Conservation (phyloP, 2,888 invertebrate species). For the Mongoloraphidia duomilia region DNA sequence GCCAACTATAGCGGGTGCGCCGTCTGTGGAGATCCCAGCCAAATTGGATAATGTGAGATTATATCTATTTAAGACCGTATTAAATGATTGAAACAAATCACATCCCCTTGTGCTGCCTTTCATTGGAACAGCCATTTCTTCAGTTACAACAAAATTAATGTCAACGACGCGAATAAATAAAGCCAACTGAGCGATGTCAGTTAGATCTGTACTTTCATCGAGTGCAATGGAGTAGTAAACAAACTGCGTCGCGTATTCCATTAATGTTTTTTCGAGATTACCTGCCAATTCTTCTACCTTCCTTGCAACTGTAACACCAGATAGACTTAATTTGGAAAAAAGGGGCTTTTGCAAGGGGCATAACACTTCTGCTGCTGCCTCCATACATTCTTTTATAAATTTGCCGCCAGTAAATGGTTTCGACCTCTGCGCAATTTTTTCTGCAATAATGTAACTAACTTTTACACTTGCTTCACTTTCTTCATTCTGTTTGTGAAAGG, state of each 20-base stretch:
- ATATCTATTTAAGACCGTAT: constrained; percentile 7
- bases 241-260: constrained; percentile 7
- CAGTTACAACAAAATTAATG: not conserved
- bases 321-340: constrained; percentile 8
- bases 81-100: constrained; percentile 11
- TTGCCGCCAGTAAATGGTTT: too few species aligned
- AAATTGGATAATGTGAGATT: constrained; percentile 10
- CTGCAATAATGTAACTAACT: too few species aligned
- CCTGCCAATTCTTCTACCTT: constrained; percentile 10
- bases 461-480: too few species aligned
- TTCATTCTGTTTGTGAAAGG: too few species aligned
- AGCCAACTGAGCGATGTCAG: constrained; percentile 7
- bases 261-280: constrained; percentile 8
- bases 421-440: too few species aligned
- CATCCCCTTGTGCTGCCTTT: constrained; percentile 5
- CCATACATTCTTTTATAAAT: too few species aligned
- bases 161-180: constrained; percentile 7
- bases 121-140: constrained; percentile 6
- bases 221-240: constrained; percentile 8
- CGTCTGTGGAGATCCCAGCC: constrained; percentile 12
- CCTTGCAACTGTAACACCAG: constrained; percentile 8
- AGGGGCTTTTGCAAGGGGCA: too few species aligned
- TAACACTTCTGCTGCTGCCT: too few species aligned
- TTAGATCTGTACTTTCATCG: constrained; percentile 8
- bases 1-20: constrained; percentile 12